Base-by-base conservation (phyloP, 35 echinoderm and acorn worm species). In the Ophiothrix spiculata region DNA sequence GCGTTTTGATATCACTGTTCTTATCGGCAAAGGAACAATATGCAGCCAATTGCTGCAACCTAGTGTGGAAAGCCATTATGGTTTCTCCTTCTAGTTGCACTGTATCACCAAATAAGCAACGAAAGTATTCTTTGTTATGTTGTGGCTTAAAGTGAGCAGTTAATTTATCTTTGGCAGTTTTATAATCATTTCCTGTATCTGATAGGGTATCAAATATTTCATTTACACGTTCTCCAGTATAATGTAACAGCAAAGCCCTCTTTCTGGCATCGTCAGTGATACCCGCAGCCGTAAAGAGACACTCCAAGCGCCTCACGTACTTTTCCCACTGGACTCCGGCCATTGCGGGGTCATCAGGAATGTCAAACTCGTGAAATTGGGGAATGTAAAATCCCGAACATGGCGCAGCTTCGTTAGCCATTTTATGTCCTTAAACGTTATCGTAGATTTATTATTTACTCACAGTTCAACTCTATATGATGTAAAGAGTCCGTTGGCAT, bases 201-300 rank as follows among this genome's bases (percentile, higher is more conserved):
- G 54, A 31, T 25, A 91, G 42, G 21, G 85, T 88, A 14, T 95
- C 93, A 82, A 95, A 95, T 40, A 95, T 82, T 4, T 95, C 93
- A 41, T 32, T 77, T 0, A 91, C 85, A 23, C 81, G 74, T 25
- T 87, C 85, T 0, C 89, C 89, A 28, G 56, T 31, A 33, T 79
- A 85, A 39, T 91, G 85, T 0, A 95, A 77, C 11, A 95, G 40
- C 3, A 89, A 37, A 23, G 93, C 93, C 37, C 86, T 12, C 56
- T 91, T 80, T 75, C 80, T 85, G 32, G 39, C 19, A 37, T 83
- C 88, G 17, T 84, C 54, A 0, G 40, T 39, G 4, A 95, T 60
- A 63, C 81, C 77, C 16, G 88, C 87, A 2, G 39, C 88, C 17
- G 83, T 63, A 73, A 95, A 90, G 14, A 88, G n/a, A 23, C 78